phyloP scores from a whole-genome alignment of 1,140 invertebrate species.

The Psix sp. region DNA sequence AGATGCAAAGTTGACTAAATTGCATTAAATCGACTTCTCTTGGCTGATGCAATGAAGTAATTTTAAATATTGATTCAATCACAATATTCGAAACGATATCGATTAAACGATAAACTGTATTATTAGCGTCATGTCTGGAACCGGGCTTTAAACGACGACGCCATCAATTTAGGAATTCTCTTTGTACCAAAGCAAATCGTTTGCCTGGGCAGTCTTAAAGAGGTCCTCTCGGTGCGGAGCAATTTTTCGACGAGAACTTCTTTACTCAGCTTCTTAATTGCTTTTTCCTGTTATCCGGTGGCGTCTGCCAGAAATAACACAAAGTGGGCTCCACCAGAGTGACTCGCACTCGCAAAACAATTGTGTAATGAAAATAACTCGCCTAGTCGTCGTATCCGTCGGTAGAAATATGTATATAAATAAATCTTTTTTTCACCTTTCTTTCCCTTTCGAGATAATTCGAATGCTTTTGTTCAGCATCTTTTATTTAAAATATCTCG shows the following conservation, averaged over 20 bases:
- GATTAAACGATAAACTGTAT: no score
- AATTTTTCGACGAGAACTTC: conserved; percentile 52
- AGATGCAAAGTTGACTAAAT: conserved; percentile 13
- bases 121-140: no score
- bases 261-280: conserved; percentile 54
- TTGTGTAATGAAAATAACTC: conserved; percentile 52
- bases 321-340: conserved; percentile 28
- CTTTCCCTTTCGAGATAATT: conserved; percentile 23
- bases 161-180: conserved; percentile 17
- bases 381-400: conserved; percentile 17
- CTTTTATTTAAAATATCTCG: conserved; percentile 24
- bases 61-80: no score
- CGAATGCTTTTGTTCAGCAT: conserved; percentile 21
- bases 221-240: conserved; percentile 15
- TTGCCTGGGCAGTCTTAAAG: conserved; percentile 15
- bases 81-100: no score
- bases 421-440: conserved; percentile 40
- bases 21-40: no score
- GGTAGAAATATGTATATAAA: conserved; percentile 47
- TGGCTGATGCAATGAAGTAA: no score
- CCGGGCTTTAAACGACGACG: not conserved
- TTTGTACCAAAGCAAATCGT: conserved; percentile 12
- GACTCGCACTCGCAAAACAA: conserved; percentile 45
- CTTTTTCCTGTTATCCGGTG: conserved; percentile 56
- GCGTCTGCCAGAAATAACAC: conserved; percentile 51